phyloP scores from a whole-genome alignment of 2,113 vertebrate genomes.

The Pygoscelis adeliae region DNA sequence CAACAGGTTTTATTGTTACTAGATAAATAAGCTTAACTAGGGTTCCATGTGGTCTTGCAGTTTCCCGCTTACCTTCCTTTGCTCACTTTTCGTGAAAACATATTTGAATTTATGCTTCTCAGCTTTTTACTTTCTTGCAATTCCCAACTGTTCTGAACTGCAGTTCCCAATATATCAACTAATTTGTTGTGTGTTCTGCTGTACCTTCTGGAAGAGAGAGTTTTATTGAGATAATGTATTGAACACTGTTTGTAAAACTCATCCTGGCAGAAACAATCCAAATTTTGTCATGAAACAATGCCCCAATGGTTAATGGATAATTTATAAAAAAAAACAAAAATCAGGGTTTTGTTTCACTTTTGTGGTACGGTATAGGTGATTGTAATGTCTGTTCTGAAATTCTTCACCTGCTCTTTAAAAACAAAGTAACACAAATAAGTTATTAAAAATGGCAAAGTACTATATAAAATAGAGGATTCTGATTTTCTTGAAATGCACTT shows the following conservation, averaged over 20 bases:
- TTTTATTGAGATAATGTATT: neutral
- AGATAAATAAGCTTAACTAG: neutral
- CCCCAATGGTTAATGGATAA: neutral
- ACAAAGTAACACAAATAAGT: neutral
- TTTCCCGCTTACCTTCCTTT: neutral
- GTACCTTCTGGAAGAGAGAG: neutral
- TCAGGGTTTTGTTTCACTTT: neutral
- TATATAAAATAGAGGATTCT: neutral
- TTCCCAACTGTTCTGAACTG: neutral
- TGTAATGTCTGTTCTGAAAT: neutral
- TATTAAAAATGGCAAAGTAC: neutral
- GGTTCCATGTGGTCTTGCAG: neutral
- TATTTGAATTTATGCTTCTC: neutral
- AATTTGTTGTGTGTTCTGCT: neutral
- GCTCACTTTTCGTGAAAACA: neutral
- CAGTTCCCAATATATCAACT: neutral
- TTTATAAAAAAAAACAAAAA: neutral
- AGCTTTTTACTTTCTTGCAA: neutral
- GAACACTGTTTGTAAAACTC: neutral
- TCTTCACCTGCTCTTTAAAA: neutral
- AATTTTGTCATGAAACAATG: neutral
- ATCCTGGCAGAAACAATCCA: neutral
- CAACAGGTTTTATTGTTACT: neutral
- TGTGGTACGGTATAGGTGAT: neutral
- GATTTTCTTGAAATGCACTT: neutral